Percentiles rank a stretch among this genome's conserved stretches.
phyloP scores from a whole-genome alignment of 2,888 invertebrate species.

The Cataglyphis cursor region DNA sequence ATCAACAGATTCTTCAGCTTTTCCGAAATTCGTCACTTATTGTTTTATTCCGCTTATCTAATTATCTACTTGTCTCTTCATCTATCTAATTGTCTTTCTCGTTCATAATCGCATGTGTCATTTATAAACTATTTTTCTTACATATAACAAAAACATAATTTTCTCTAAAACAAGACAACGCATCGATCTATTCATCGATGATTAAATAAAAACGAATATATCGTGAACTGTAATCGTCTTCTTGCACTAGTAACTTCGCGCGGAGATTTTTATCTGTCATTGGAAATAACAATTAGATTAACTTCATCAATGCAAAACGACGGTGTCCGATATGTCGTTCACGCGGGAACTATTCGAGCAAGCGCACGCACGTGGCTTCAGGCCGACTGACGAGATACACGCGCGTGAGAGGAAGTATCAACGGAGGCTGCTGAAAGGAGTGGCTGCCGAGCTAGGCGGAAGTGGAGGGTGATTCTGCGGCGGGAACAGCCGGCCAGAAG shows the following conservation, averaged over 20 bases:
- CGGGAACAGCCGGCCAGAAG: conserved; percentile 52
- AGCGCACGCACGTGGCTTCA: conserved; percentile 83
- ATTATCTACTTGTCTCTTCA: background rate
- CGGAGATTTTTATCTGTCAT: conserved; percentile 26
- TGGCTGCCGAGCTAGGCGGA: conserved; percentile 79
- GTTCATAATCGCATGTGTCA: background rate
- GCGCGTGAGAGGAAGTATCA: conserved; percentile 82
- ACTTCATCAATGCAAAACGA: conserved; percentile 13
- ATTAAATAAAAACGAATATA: background rate
- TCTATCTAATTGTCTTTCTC: background rate
- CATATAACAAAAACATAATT: background rate
- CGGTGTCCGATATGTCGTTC: conserved; percentile 25
- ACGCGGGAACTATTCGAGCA: conserved; percentile 76
- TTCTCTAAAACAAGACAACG: background rate
- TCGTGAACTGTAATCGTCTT: background rate
- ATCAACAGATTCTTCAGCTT: background rate
- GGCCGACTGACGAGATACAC: conserved; percentile 83
- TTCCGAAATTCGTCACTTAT: background rate
- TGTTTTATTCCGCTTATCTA: background rate
- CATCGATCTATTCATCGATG: background rate
- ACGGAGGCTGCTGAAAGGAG: conserved; percentile 78
- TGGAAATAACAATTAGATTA: background rate
- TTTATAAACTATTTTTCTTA: background rate
- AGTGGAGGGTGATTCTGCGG: conserved; percentile 80
- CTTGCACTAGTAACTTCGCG: background rate